Evolutionary conservation across 2,888 invertebrate genomes (phyloP).

Genomic region (Tromatobia lineatoria): DNA sequence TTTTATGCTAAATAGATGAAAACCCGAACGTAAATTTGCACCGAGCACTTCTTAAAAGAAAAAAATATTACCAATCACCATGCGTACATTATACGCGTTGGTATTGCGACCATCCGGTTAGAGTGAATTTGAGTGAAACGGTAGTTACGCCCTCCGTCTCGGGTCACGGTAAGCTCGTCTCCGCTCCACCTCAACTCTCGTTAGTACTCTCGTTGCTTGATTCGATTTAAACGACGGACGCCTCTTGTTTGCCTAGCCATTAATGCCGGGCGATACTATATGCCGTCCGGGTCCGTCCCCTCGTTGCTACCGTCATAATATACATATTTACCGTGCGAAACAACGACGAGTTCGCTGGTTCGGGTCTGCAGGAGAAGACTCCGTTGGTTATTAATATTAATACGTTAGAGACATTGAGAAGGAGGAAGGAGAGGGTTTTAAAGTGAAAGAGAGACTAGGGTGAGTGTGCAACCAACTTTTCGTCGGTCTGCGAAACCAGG

Average conservation of each 20-base stretch:
- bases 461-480: constrained; percentile 64
- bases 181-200: constrained; percentile 67
- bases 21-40: background rate
- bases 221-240: constrained; percentile 77
- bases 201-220: constrained; percentile 74
- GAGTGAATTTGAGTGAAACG: constrained; percentile 56
- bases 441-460: constrained; percentile 17
- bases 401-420: constrained; percentile 29
- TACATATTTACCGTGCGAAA: constrained; percentile 70
- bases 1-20: background rate
- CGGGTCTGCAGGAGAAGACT: constrained; percentile 48
- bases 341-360: constrained; percentile 49
- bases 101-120: constrained; percentile 42
- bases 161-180: constrained; percentile 68
- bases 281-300: constrained; percentile 16
- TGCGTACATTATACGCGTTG: background rate
- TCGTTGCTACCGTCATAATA: constrained; percentile 40
- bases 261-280: constrained; percentile 61
- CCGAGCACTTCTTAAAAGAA: background rate
- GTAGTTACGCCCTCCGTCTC: constrained; percentile 70
- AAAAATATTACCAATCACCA: constrained; percentile 6
- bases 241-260: constrained; percentile 76
- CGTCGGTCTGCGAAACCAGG: constrained; percentile 50
- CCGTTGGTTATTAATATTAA: constrained; percentile 75
- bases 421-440: background rate